Base-by-base conservation (phyloP, 2,888 invertebrate genomes). In the Drosophila phalerata region DNA sequence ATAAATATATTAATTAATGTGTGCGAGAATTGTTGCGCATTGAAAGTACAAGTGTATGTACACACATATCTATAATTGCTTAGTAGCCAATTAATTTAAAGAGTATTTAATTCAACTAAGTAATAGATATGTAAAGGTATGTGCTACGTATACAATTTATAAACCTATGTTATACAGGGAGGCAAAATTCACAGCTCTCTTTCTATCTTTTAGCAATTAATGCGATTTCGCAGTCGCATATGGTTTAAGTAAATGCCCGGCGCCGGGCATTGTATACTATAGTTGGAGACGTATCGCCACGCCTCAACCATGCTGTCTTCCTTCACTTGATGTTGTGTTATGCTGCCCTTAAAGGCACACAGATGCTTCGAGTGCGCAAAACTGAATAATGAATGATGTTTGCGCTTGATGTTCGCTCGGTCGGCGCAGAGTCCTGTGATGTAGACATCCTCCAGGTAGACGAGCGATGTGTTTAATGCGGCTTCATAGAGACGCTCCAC, bases 391-490 rank as follows among this genome's bases (percentile, higher is more conserved):
- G 94, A 93, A 92, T 95, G 94, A 92, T 96, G 95, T 32, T 93
- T 93, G 0, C 96, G 95, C 6, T 91, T 90, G 1, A 96, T 85
- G 2, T 93, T 92, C 0, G 95, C 94, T 6, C 93, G 93, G 13
- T 93, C 92, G 0, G 96, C 95, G 87, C 96, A 96, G 69, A 96
- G 94, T 25, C 96, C 97, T n/a, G 96, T 97, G 61, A 96, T 94
- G 85, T 95, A 97, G 19, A 97, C 95, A 90, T 97, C 97, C 91
- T 97, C 97, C 40, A 97, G 92, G 89, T 97, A 96, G 79, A 97
- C 94, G 56, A 96, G 93, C 5, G 95, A 94, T 1, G 95, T 96
- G 57, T 93, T 93, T 2, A 96, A 91, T 0, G 97, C 95, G 2
- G 95, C 94, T 42, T 93, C 91, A 90, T 96, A 96, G 4, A 97